These are phyloP conservation scores for Sus cebifrons DNA, from an alignment of 2,797 vertebrate genomes.

Conservation along the genomic window DNA sequence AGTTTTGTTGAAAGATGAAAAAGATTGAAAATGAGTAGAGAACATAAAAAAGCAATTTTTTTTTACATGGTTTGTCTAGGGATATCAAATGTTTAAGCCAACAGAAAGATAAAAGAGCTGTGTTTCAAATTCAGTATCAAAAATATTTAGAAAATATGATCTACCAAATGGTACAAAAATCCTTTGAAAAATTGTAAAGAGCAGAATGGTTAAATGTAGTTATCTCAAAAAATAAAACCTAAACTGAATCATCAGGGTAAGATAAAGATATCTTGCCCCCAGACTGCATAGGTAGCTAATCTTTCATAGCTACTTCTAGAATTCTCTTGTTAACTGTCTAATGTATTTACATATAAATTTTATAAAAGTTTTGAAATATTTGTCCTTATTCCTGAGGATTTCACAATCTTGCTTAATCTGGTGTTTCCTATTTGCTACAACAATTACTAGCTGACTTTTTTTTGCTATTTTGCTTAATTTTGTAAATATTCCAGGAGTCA, in stretches of 20 bases:
- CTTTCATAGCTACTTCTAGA: neutral
- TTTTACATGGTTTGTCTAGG: neutral
- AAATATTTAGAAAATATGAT: neutral
- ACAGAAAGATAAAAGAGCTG: slow-evolving; percentile 27
- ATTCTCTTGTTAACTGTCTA: neutral
- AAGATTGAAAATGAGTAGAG: slow-evolving; percentile 14
- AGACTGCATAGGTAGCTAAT: neutral
- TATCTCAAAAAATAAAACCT: slow-evolving; percentile 45
- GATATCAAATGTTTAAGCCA: slow-evolving; percentile 19
- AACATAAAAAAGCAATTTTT: slow-evolving; percentile 13
- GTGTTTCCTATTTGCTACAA: neutral
- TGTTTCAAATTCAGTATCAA: slow-evolving; percentile 57
- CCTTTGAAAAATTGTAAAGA: slow-evolving; percentile 37
- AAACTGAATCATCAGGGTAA: neutral
- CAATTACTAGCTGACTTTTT: neutral
- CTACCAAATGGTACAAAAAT: slow-evolving; percentile 5
- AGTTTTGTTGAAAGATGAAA: slow-evolving; percentile 69
- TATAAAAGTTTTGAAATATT: slow-evolving; percentile 3
- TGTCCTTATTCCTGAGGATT: neutral
- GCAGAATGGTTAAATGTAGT: neutral
- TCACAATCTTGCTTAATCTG: neutral
- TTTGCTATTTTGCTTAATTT: neutral
- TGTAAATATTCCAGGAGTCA: neutral
- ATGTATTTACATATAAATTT: neutral
- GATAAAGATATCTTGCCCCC: neutral